Percentiles rank a stretch among this genome's conserved stretches.
phyloP scores from a whole-genome alignment of 2,113 vertebrate species.

The Protobothrops flavoviridis region DNA sequence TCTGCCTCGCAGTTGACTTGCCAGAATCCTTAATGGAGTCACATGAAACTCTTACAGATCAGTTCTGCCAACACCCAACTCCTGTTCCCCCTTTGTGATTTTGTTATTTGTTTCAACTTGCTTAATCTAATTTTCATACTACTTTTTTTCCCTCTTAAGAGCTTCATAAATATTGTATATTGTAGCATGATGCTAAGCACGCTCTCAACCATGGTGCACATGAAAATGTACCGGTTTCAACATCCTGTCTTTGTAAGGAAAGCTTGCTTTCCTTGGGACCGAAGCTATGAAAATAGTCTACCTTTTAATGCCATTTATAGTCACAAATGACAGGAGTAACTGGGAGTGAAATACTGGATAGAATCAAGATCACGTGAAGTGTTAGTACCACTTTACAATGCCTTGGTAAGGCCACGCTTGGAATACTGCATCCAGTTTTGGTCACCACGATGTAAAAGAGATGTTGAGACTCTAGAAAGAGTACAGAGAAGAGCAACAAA shows the following conservation, averaged over 20 bases:
- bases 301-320: background rate
- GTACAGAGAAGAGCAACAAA: too few species aligned
- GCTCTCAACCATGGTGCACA: background rate
- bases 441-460: too few species aligned
- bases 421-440: too few species aligned
- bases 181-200: background rate
- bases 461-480: too few species aligned
- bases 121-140: background rate
- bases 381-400: too few species aligned
- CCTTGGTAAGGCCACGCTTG: too few species aligned
- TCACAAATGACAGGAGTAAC: background rate
- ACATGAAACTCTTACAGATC: background rate
- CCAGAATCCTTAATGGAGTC: background rate
- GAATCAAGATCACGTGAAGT: too few species aligned
- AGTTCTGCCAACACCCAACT: background rate
- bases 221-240: background rate
- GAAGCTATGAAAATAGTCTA: background rate
- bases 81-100: background rate
- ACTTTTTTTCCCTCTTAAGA: background rate
- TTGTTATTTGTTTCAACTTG: conserved; percentile 7
- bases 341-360: too few species aligned
- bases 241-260: background rate
- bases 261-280: too few species aligned
- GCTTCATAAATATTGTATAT: background rate
- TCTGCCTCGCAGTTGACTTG: background rate